A percentile compares a stretch with the other conserved stretches of the same genome.
Conservation (phyloP, 2,113 vertebrate species). For the Saimiri boliviensis region DNA sequence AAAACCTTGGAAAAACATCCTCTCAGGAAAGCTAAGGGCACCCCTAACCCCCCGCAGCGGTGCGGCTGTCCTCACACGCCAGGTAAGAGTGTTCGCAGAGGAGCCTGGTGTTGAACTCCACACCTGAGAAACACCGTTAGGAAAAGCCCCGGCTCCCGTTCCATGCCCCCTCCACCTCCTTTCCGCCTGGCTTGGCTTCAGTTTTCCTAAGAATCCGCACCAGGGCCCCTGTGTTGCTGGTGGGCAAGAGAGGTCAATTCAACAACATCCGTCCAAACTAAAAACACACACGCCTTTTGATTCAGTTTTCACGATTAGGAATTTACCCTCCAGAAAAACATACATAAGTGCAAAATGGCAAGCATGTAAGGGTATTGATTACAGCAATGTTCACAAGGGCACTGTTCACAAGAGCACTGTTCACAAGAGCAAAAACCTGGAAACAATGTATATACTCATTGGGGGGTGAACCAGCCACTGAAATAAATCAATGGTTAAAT, state of each 20-base stretch:
- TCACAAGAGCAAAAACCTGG: background rate
- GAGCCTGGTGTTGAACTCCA: fast-evolving
- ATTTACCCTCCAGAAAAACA: background rate
- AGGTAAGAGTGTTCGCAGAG: background rate
- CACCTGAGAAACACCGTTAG: background rate
- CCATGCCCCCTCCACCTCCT: fast-evolving
- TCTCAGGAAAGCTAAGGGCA: too few relatives aligned
- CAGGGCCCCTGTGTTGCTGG: background rate
- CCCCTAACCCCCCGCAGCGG: too few relatives aligned
- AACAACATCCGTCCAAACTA: too few relatives aligned
- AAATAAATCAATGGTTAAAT: background rate
- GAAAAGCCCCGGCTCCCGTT: background rate
- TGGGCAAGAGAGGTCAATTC: background rate
- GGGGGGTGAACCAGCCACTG: too few relatives aligned
- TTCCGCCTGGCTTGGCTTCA: background rate
- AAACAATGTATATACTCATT: background rate
- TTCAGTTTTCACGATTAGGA: background rate
- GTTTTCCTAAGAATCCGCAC: background rate
- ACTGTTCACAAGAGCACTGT: background rate
- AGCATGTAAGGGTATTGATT: background rate
- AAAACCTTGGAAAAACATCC: too few relatives aligned
- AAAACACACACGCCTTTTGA: background rate
- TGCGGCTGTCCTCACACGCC: too few relatives aligned
- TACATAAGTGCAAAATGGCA: background rate
- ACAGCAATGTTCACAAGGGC: background rate